A percentile compares a stretch with the other conserved stretches of the same genome.
phyloP scores from a whole-genome alignment of 92 coral and sea anemone species.

The Nematostella vectensis region DNA sequence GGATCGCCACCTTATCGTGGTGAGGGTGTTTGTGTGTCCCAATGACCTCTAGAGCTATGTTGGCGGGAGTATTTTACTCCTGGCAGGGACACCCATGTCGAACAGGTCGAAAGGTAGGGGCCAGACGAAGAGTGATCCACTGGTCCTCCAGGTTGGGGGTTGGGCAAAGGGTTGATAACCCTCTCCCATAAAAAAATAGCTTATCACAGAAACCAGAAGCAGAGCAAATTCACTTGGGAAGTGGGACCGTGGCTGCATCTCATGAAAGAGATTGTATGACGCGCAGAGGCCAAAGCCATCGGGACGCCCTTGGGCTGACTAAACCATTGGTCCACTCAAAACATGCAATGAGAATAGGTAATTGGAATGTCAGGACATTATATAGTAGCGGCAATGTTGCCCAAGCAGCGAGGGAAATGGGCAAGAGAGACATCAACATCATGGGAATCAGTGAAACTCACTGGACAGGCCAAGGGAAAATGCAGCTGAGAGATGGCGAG shows the following conservation, averaged over 20 bases:
- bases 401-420: conserved; percentile 29
- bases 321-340: conserved; percentile 17
- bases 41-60: too few species aligned
- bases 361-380: conserved; percentile 34
- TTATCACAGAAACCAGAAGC: too few species aligned
- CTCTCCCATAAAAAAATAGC: too few species aligned
- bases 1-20: too few species aligned
- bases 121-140: too few species aligned
- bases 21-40: too few species aligned
- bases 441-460: conserved; percentile 24
- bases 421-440: conserved; percentile 2
- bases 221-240: too few species aligned
- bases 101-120: too few species aligned
- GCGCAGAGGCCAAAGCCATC: conserved; percentile 17
- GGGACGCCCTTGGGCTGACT: conserved; percentile 14
- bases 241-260: not conserved
- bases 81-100: too few species aligned
- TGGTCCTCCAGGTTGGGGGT: too few species aligned
- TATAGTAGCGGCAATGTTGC: conserved; percentile 40
- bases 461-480: conserved; percentile 23
- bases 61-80: too few species aligned
- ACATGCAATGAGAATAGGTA: conserved; percentile 23
- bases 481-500: conserved; percentile 14
- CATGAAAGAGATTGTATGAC: not conserved
- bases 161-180: too few species aligned